phyloP scores from a whole-genome alignment of 92 coral and sea anemone species.

The Epizoanthus illoricatus region DNA sequence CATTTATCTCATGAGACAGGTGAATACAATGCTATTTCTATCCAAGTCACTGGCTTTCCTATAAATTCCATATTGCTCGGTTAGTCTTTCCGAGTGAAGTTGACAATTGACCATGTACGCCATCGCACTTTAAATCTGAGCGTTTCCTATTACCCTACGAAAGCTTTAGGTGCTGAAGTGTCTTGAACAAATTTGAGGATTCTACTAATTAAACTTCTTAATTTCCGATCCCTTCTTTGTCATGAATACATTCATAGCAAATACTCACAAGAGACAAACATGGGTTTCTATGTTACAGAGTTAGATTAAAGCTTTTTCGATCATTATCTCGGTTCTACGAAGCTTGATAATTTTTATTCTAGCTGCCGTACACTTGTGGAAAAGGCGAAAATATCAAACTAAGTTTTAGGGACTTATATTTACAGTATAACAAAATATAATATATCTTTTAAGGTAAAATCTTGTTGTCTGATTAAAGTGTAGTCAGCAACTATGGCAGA shows the following conservation, averaged over 20 bases:
- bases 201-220: conserved; percentile 25
- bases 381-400: conserved; percentile 31
- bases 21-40: conserved; percentile 31
- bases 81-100: conserved; percentile 19
- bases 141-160: background rate
- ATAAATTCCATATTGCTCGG: background rate
- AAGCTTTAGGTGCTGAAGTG: background rate
- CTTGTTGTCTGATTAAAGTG: conserved; percentile 9
- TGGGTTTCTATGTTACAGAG: conserved; percentile 25
- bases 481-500: background rate
- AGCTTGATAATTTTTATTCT: background rate
- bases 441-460: conserved; percentile 42
- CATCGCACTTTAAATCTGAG: conserved; percentile 4
- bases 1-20: conserved; percentile 61
- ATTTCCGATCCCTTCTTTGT: conserved; percentile 12
- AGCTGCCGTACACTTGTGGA: conserved; percentile 9
- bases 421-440: conserved; percentile 62
- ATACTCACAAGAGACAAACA: conserved; percentile 11
- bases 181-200: background rate
- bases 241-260: conserved; percentile 39
- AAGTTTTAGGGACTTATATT: conserved; percentile 44
- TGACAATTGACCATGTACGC: background rate
- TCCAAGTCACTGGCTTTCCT: conserved; percentile 3
- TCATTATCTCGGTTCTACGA: background rate
- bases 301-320: conserved; percentile 15